Evolutionary conservation across 2,888 invertebrate genomes (phyloP).

Genomic region (Lasius fuliginosus): DNA sequence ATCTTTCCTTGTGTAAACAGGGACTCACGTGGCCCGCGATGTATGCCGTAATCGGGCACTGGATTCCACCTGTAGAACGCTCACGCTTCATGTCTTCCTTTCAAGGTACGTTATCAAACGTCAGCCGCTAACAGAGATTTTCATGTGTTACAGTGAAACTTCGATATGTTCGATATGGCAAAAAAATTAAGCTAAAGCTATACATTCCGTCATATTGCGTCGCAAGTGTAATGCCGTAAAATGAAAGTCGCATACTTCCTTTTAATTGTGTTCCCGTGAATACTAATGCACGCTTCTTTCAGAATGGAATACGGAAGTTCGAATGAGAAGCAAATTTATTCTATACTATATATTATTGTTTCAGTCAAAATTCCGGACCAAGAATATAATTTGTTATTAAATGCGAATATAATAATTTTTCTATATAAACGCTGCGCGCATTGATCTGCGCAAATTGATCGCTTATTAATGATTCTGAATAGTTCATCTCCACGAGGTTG

Average conservation of each 20-base stretch:
- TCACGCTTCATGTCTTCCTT: constrained; percentile 93
- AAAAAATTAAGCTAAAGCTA: constrained; percentile 63
- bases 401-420: constrained; percentile 34
- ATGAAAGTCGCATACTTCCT: constrained; percentile 12
- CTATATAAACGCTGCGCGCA: constrained; percentile 15
- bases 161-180: constrained; percentile 79
- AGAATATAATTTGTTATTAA: constrained; percentile 53
- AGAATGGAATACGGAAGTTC: constrained; percentile 76
- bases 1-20: constrained; percentile 78
- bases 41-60: constrained; percentile 91
- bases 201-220: constrained; percentile 26
- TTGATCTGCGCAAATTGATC: constrained; percentile 27
- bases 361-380: constrained; percentile 74
- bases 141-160: constrained; percentile 85
- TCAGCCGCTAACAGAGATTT: constrained; percentile 61
- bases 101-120: constrained; percentile 87
- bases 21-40: constrained; percentile 92
- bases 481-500: constrained; percentile 83
- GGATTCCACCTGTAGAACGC: constrained; percentile 91
- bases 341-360: constrained; percentile 58
- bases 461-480: constrained; percentile 74
- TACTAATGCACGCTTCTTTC: constrained; percentile 82
- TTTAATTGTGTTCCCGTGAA: constrained; percentile 49
- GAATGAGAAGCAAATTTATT: constrained; percentile 65
- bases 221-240: constrained; percentile 24